Base-by-base conservation (phyloP, 2,113 vertebrate genomes). In the Trogon melanurus region DNA sequence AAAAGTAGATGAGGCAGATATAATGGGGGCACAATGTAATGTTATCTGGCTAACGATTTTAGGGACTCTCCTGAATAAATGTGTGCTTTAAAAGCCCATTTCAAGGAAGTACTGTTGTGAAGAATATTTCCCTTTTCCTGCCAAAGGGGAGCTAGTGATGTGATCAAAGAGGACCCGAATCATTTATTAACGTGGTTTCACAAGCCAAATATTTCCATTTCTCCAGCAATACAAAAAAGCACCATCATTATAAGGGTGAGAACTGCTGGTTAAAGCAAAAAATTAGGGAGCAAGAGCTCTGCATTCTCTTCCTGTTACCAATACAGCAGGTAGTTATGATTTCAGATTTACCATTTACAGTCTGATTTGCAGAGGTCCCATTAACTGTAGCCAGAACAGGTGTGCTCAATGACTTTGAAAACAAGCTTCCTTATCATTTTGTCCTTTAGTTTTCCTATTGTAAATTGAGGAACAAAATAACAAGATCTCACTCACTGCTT, bases 1-100 rank as follows among this genome's bases (percentile, higher is more conserved):
- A 95, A 91, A 84, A 75, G 57, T 84, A 89, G 72, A 91, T 86
- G 82, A 95, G 32, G 72, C 76, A 91, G 44, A 94, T 44, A 38
- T 84, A 93, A 95, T 84, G 60, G 76, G 56, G 65, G 32, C 36
- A 89, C 48, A 93, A 67, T 27, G 34, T 92, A 93, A 90, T 74
- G 44, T 34, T 84, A 85, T 84, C 76, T 89, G 73, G 61, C 44
- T 87, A 89, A 86, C 2, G 12, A 89, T 92, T 96, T 86, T 75
- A 84, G 76, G 76, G 47, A 29, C 41, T 32, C 34, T 45, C 89
- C 73, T 23, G 64, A 57, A 84, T 78, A 92, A 81, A 88, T 56
- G 14, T 30, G 16, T 84, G 10, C 56, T 79, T 51, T 91, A 60
- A 56, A 54, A 66, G 19, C 16, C 30, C 30, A 10, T 85, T 54